Percentiles rank a stretch among this genome's conserved stretches.
phyloP scores from a whole-genome alignment of 2,797 vertebrate genomes.

The Micropoecilia bifurca region DNA sequence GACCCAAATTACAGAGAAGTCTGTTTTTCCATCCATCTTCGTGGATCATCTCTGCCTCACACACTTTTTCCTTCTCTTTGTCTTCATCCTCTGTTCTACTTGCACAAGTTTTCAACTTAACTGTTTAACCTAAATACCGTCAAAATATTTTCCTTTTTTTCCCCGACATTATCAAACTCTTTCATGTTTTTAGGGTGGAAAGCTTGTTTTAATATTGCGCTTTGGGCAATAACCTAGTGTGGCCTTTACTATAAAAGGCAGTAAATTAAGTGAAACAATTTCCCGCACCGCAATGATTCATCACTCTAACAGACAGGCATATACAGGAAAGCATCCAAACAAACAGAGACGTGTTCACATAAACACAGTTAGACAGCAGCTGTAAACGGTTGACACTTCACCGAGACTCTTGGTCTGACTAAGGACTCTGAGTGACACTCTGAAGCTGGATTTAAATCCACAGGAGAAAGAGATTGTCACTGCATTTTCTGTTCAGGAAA shows the following conservation, averaged over 20 bases:
- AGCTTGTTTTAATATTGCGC: neutral
- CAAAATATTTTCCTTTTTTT: no score
- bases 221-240: neutral
- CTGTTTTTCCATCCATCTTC: conserved; percentile 33
- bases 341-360: conserved; percentile 51
- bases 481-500: neutral
- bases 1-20: conserved; percentile 54
- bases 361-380: conserved; percentile 49
- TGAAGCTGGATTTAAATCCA: conserved; percentile 25
- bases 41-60: conserved; percentile 8
- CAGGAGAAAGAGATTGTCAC: conserved; percentile 14
- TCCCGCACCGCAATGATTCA: neutral
- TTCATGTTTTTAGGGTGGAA: neutral
- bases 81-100: neutral
- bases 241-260: neutral
- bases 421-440: conserved; percentile 23
- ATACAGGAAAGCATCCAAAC: conserved; percentile 13
- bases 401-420: conserved; percentile 48
- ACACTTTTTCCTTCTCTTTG: conserved; percentile 14
- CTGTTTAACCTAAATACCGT: neutral
- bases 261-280: neutral
- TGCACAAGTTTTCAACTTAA: neutral
- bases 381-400: conserved; percentile 52
- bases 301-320: neutral
- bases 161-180: neutral